Evolutionary conservation across 2,797 vertebrate species (phyloP).

Genomic region (Distichodus sexfasciatus): DNA sequence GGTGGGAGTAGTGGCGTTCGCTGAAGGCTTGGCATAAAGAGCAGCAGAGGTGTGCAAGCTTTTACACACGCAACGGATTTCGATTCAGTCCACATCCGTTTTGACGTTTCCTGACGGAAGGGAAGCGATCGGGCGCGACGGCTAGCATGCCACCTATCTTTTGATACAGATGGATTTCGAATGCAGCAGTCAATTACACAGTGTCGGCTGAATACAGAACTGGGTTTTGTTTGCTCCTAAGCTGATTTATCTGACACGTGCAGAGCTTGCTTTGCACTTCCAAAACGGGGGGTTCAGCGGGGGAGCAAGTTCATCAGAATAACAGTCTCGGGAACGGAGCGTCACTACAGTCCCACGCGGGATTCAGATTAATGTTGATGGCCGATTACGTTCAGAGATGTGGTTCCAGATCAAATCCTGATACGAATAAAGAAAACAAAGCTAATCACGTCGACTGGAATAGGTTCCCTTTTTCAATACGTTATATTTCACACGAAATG

Average conservation of each 20-base stretch:
- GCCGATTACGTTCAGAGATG: too few relatives aligned
- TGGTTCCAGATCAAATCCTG: too few relatives aligned
- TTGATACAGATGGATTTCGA: conserved; percentile 44
- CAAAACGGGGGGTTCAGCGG: conserved; percentile 40
- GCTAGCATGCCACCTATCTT: conserved; percentile 40
- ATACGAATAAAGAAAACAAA: too few relatives aligned
- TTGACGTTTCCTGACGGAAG: conserved; percentile 50
- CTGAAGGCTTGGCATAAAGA: conserved; percentile 26
- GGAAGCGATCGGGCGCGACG: conserved; percentile 47
- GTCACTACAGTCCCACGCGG: neutral
- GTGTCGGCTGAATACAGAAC: conserved; percentile 41
- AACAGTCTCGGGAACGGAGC: conserved; percentile 38
- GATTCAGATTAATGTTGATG: neutral
- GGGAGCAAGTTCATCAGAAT: conserved; percentile 23
- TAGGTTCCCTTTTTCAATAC: too few relatives aligned
- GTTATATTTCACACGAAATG: too few relatives aligned
- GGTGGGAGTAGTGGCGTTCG: too few relatives aligned
- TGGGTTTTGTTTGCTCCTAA: conserved; percentile 39
- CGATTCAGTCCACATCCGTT: conserved; percentile 39
- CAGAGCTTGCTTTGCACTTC: conserved; percentile 40
- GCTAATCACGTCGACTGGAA: too few relatives aligned
- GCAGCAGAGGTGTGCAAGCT: neutral
- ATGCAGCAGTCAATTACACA: conserved; percentile 44
- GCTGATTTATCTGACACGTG: conserved; percentile 45
- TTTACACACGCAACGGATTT: conserved; percentile 28